Conservation (phyloP, 2,888 invertebrate genomes). For the Geophilus truncorum region DNA sequence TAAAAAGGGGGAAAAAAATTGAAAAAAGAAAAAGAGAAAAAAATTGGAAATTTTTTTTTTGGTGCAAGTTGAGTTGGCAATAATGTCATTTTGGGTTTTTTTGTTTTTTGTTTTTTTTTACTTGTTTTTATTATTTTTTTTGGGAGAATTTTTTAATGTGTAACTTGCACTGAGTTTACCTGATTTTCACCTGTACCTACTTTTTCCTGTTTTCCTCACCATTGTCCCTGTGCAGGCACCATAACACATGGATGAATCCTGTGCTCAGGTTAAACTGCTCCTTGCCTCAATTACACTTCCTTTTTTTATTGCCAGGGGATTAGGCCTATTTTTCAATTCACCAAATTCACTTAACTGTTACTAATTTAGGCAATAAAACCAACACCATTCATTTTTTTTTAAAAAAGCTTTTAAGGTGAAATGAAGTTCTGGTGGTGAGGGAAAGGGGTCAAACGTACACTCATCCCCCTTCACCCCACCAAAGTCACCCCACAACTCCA, state of each 20-base stretch:
- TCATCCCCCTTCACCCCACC: neutral
- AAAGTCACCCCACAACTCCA: too few species aligned
- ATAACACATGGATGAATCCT: neutral
- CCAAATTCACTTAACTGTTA: neutral
- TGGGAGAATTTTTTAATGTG: neutral
- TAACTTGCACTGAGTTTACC: neutral
- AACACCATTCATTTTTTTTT: neutral
- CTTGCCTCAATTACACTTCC: constrained; percentile 1
- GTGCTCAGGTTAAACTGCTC: neutral
- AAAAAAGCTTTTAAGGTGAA: too few species aligned
- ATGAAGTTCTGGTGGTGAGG: too few species aligned
- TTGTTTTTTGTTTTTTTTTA: neutral
- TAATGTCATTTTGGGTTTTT: too few species aligned
- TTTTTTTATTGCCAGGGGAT: neutral
- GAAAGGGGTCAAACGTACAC: neutral
- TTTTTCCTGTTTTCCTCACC: neutral
- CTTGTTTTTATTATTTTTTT: neutral
- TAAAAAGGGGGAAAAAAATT: neutral
- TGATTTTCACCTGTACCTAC: neutral
- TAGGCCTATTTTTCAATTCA: constrained; percentile 8
- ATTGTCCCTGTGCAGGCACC: neutral
- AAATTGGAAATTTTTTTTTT: neutral
- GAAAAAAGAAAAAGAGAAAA: neutral
- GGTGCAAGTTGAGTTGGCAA: too few species aligned
- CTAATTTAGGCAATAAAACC: neutral